Conservation (phyloP, 2,113 vertebrate genomes). For the Pterophyllum scalare region DNA sequence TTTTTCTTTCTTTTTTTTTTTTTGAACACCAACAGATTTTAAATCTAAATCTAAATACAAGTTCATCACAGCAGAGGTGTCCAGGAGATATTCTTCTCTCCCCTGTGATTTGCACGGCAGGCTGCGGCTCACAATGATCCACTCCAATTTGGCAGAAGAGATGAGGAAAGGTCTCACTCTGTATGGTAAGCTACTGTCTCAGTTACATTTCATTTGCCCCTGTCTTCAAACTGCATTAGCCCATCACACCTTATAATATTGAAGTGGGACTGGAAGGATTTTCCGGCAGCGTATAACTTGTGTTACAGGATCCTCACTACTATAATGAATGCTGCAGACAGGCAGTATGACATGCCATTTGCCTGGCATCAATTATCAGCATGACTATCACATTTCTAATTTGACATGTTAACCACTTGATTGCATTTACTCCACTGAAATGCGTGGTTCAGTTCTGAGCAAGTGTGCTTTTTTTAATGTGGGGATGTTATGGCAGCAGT, state of each 20-base stretch:
- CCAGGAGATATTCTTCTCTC: constrained; percentile 18
- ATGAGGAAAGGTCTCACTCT: constrained; percentile 23
- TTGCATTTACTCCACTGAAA: constrained; percentile 13
- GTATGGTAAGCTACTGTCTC: constrained; percentile 25
- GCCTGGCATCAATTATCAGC: not conserved
- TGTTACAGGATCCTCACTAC: constrained; percentile 20
- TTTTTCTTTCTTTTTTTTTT: not conserved
- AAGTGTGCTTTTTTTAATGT: not conserved
- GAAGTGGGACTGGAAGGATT: constrained; percentile 24
- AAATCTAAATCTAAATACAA: not conserved
- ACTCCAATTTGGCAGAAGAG: constrained; percentile 36
- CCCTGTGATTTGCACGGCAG: constrained; percentile 18
- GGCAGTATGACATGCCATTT: not conserved
- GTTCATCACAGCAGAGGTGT: constrained; percentile 9
- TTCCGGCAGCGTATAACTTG: constrained; percentile 20
- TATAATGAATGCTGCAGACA: not conserved
- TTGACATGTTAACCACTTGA: not conserved
- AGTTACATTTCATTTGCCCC: constrained; percentile 39
- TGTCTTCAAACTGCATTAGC: constrained; percentile 27
- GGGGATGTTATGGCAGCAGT: not conserved
- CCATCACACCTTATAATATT: constrained; percentile 8
- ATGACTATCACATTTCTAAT: not conserved
- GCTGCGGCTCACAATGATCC: constrained; percentile 51
- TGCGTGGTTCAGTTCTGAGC: not conserved
- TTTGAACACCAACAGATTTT: not conserved